A percentile compares a stretch with the other conserved stretches of the same genome.
Conservation (phyloP, 2,797 vertebrate species). For the Sebastiscus albofasciatus region DNA sequence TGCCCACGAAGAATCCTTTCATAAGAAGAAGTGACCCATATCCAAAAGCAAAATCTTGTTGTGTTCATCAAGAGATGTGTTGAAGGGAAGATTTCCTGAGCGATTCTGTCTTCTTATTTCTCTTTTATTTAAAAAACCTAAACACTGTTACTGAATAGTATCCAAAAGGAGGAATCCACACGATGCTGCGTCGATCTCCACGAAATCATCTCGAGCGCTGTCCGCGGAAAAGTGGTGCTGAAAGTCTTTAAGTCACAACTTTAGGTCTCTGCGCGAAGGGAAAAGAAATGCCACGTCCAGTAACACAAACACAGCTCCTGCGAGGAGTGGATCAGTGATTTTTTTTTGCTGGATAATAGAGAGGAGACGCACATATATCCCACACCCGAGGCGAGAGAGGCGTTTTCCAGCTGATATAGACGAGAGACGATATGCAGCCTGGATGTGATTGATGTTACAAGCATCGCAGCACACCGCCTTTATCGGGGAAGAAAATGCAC, state of each 20-base stretch:
- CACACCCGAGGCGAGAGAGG: constrained; percentile 68
- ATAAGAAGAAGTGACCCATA: constrained; percentile 69
- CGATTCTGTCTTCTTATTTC: constrained; percentile 20
- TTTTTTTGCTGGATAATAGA: constrained; percentile 41
- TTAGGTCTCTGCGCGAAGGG: constrained; percentile 49
- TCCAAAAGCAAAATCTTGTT: constrained; percentile 55
- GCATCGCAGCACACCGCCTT: constrained; percentile 69
- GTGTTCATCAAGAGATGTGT: not conserved
- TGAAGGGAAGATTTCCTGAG: constrained; percentile 21
- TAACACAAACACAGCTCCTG: constrained; percentile 1
- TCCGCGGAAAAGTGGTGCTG: constrained; percentile 78
- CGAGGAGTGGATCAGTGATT: constrained; percentile 31
- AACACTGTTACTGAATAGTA: constrained; percentile 58
- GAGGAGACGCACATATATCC: constrained; percentile 62
- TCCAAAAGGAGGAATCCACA: constrained; percentile 73
- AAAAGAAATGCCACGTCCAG: constrained; percentile 34
- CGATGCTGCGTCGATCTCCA: constrained; percentile 56
- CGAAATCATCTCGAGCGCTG: constrained; percentile 66
- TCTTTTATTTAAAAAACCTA: constrained; percentile 35
- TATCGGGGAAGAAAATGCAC: constrained; percentile 58
- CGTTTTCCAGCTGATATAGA: constrained; percentile 74
- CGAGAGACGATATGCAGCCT: constrained; percentile 64
- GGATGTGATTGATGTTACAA: constrained; percentile 76
- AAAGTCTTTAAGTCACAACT: constrained; percentile 80
- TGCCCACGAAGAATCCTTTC: constrained; percentile 51